phyloP scores from a whole-genome alignment of 2,113 vertebrate species.

The Amblyopsis rosae region DNA sequence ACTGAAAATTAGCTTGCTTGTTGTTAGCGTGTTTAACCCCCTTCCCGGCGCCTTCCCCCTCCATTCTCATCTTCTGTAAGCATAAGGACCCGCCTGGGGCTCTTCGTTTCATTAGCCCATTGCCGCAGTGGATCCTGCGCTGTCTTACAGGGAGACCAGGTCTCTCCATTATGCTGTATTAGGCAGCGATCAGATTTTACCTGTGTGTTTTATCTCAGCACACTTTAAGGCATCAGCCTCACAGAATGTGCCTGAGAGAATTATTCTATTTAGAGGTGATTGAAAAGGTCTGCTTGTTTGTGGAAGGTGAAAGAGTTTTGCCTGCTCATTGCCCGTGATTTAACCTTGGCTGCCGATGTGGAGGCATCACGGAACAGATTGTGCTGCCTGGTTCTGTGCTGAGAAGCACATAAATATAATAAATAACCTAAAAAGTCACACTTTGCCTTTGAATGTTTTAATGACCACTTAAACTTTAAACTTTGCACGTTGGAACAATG shows the following conservation, averaged over 20 bases:
- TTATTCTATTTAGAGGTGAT: constrained; percentile 40
- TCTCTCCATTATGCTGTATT: constrained; percentile 56
- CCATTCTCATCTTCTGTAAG: constrained; percentile 21
- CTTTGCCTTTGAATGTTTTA: constrained; percentile 21
- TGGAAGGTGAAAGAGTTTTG: constrained; percentile 32
- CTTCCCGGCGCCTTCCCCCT: not conserved
- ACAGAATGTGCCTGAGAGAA: constrained; percentile 27
- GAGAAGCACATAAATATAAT: constrained; percentile 17
- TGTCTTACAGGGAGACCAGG: constrained; percentile 49
- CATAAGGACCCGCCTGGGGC: constrained; percentile 53
- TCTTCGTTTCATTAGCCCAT: constrained; percentile 66
- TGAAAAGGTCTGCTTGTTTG: constrained; percentile 44
- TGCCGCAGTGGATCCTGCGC: constrained; percentile 43
- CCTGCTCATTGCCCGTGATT: constrained; percentile 28
- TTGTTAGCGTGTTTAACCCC: not conserved
- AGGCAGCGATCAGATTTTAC: constrained; percentile 44
- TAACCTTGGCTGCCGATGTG: constrained; percentile 24
- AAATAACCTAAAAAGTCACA: constrained; percentile 20
- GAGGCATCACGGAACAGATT: constrained; percentile 35
- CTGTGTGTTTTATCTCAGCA: constrained; percentile 43
- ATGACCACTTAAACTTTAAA: constrained; percentile 38
- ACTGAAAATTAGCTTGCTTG: constrained; percentile 44
- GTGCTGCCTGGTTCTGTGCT: constrained; percentile 18
- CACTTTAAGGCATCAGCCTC: constrained; percentile 41
- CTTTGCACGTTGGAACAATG: constrained; percentile 34